phyloP scores from a whole-genome alignment of 2,113 vertebrate species.

The Malurus cyaneus region DNA sequence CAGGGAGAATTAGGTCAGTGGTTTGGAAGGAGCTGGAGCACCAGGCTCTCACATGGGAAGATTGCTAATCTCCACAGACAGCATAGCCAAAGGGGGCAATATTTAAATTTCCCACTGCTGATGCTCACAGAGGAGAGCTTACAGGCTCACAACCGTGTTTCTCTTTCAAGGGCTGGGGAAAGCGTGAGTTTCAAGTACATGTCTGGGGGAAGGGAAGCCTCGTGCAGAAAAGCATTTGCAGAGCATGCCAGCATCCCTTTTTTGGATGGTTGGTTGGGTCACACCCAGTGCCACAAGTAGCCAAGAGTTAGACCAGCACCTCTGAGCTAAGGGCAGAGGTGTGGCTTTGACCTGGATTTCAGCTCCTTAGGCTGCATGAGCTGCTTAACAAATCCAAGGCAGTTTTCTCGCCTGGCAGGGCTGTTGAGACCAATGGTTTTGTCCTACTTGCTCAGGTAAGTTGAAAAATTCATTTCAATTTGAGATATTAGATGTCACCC shows the following conservation, averaged over 20 bases:
- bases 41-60: not conserved
- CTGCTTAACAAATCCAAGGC: not conserved
- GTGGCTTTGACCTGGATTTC: not conserved
- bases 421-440: not conserved
- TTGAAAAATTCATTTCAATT: not conserved
- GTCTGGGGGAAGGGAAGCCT: not conserved
- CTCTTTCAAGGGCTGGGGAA: not conserved
- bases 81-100: constrained; percentile 17
- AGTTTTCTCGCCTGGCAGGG: not conserved
- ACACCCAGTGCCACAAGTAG: not conserved
- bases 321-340: not conserved
- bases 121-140: not conserved
- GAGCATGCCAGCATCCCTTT: not conserved
- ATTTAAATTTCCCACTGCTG: not conserved
- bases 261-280: not conserved
- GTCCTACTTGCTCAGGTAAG: not conserved
- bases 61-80: constrained; percentile 33
- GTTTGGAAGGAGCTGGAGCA: not conserved
- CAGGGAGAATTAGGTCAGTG: constrained; percentile 35
- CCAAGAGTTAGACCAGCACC: not conserved
- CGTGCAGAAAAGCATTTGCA: not conserved
- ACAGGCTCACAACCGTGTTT: not conserved
- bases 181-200: not conserved
- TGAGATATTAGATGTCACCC: not conserved
- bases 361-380: not conserved